Conservation (phyloP, 2,797 vertebrate genomes). For the Pseudochirops corinnae region DNA sequence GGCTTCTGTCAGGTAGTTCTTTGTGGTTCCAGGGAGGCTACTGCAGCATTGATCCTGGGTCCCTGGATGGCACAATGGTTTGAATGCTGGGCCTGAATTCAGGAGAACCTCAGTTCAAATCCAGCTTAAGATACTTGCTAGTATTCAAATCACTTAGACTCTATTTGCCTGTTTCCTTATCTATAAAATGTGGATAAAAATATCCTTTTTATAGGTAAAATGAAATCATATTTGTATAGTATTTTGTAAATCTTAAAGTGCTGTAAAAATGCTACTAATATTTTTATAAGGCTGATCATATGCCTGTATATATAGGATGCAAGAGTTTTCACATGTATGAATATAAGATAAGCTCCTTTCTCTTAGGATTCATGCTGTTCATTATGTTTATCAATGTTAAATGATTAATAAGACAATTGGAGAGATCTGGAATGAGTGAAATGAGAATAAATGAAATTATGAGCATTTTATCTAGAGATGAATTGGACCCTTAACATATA, state of each 20-base stretch:
- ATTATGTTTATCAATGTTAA: background rate
- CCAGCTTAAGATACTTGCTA: background rate
- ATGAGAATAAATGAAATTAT: constrained; percentile 17
- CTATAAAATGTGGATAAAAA: background rate
- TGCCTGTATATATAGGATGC: background rate
- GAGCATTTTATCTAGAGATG: constrained; percentile 1
- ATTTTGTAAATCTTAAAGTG: background rate
- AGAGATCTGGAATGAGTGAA: constrained; percentile 18
- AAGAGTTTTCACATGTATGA: background rate
- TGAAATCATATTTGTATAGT: background rate
- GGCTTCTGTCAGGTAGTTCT: background rate
- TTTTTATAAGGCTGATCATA: constrained; percentile 5
- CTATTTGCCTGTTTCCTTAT: background rate
- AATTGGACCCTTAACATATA: constrained; percentile 19
- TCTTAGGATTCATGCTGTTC: background rate
- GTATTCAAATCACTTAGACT: background rate
- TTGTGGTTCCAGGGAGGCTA: background rate
- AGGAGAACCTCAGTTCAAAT: background rate
- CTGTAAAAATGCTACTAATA: background rate
- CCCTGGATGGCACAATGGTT: background rate
- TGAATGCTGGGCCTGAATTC: background rate
- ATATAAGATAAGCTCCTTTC: background rate
- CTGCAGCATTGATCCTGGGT: background rate
- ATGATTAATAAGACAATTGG: background rate
- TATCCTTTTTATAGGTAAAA: background rate